phyloP scores from a whole-genome alignment of 2,888 invertebrate species.

The Lucinisca nassula region DNA sequence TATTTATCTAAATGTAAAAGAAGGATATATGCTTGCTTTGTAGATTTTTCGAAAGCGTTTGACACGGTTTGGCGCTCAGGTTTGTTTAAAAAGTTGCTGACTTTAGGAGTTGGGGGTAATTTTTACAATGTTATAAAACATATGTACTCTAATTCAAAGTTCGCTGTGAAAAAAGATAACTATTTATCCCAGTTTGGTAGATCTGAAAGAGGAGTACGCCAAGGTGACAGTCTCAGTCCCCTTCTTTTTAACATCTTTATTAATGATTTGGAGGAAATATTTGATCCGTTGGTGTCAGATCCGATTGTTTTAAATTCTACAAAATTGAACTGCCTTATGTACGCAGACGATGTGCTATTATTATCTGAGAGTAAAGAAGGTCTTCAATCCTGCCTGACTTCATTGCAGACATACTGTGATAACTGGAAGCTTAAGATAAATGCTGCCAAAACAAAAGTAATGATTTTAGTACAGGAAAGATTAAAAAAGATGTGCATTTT shows the following conservation, averaged over 20 bases:
- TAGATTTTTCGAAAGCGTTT: too few species aligned
- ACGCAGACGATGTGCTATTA: background rate
- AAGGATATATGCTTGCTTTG: too few species aligned
- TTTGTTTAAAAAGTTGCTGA: background rate
- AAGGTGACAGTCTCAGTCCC: constrained; percentile 17
- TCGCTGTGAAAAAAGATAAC: constrained; percentile 17
- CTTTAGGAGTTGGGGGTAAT: background rate
- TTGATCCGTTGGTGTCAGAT: background rate
- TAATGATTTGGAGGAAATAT: background rate
- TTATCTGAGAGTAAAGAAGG: constrained; percentile 16
- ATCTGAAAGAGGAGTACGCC: background rate
- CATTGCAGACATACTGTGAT: constrained; percentile 6
- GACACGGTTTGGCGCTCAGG: too few species aligned
- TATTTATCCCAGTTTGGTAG: background rate
- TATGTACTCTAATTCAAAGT: constrained; percentile 24
- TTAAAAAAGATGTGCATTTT: background rate
- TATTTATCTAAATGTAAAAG: too few species aligned
- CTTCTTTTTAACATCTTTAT: background rate
- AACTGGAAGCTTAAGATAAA: constrained; percentile 16
- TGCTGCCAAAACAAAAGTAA: background rate
- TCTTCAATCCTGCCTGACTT: constrained; percentile 4
- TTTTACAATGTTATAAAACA: background rate
- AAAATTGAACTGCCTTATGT: constrained; percentile 20
- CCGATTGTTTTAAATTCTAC: constrained; percentile 7
- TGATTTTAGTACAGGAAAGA: background rate